Percentiles rank a stretch among this genome's conserved stretches.
These are phyloP conservation scores for Sminthurinus aureus DNA, from an alignment of 2,888 invertebrate genomes.

Conservation along the genomic window DNA sequence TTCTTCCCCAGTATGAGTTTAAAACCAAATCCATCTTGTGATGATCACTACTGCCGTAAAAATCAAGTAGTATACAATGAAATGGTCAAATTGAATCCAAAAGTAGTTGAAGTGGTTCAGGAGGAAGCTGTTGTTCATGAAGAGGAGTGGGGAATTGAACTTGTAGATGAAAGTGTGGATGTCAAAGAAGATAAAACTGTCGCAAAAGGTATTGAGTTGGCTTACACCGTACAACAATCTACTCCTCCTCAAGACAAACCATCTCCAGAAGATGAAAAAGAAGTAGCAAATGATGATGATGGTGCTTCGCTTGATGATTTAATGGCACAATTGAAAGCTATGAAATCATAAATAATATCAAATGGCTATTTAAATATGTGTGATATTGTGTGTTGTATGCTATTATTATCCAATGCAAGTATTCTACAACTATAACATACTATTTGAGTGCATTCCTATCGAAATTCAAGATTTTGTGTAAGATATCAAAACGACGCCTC, in stretches of 20 bases:
- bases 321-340: slow-evolving; percentile 69
- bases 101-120: slow-evolving; percentile 45
- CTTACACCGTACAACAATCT: slow-evolving; percentile 66
- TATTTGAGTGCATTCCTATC: no score
- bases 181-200: slow-evolving; percentile 62
- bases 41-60: slow-evolving; percentile 78
- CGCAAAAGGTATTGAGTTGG: slow-evolving; percentile 69
- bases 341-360: slow-evolving; percentile 16
- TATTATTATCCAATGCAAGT: no score
- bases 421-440: no score
- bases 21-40: slow-evolving; percentile 91
- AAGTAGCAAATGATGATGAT: slow-evolving; percentile 62
- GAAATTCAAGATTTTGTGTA: no score
- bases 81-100: slow-evolving; percentile 69
- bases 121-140: slow-evolving; percentile 73
- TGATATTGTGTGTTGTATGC: no score
- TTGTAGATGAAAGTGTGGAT: slow-evolving; percentile 73
- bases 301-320: slow-evolving; percentile 81
- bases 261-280: slow-evolving; percentile 63
- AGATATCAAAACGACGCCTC: no score
- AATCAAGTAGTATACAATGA: slow-evolving; percentile 72
- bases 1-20: slow-evolving; percentile 95
- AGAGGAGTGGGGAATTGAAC: slow-evolving; percentile 82
- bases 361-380: no score
- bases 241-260: slow-evolving; percentile 60